A percentile compares a stretch with the other conserved stretches of the same genome.
phyloP scores from a whole-genome alignment of 2,797 vertebrate species.

The Diplodus puntazzo region DNA sequence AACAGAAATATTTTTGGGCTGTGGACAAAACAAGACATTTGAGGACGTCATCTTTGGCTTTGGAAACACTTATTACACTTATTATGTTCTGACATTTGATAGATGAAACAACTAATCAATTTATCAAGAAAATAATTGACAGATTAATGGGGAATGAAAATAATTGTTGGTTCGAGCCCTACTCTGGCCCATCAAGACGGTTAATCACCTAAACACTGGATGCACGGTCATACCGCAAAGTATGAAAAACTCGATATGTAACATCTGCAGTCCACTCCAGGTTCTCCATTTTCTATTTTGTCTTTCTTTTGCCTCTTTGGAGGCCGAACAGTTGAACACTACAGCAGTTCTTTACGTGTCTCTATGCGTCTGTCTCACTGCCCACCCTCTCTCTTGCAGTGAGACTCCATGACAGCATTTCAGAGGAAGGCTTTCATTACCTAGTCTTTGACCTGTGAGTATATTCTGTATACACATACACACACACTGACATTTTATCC shows the following conservation, averaged over 20 bases:
- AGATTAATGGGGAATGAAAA: no score
- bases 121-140: no score
- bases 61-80: no score
- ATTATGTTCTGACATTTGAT: no score
- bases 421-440: slow-evolving; percentile 98
- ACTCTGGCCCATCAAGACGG: slow-evolving; percentile 8
- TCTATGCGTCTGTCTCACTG: slow-evolving; percentile 38
- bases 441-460: slow-evolving; percentile 99
- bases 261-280: slow-evolving; percentile 9
- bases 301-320: neutral
- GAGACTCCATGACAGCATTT: slow-evolving; percentile 98
- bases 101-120: no score
- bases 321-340: neutral
- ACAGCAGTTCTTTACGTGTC: slow-evolving; percentile 3
- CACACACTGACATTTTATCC: slow-evolving; percentile 72
- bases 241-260: neutral
- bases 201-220: slow-evolving; percentile 17
- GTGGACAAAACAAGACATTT: no score
- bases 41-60: no score
- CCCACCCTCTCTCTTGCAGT: slow-evolving; percentile 83
- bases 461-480: slow-evolving; percentile 54
- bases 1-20: no score
- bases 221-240: neutral
- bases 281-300: slow-evolving; percentile 1
- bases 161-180: no score